Conservation (phyloP, 2,797 vertebrate species). For the Diplodus puntazzo region DNA sequence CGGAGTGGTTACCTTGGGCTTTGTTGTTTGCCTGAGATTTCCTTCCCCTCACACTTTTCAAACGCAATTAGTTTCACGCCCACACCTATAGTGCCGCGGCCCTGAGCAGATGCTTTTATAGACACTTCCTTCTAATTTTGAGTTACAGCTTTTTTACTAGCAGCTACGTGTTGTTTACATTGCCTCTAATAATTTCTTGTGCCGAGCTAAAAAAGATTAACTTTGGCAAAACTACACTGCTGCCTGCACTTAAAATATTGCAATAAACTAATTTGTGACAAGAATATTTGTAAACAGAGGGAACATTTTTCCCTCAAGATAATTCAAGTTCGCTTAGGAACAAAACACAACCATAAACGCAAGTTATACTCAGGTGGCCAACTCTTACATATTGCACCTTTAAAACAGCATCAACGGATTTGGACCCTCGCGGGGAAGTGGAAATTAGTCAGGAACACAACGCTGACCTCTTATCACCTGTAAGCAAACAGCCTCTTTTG, state of each 20-base stretch:
- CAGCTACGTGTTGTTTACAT: constrained; percentile 45
- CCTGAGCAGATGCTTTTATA: constrained; percentile 44
- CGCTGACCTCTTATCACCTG: neutral
- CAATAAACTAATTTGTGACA: neutral
- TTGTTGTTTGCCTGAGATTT: constrained; percentile 44
- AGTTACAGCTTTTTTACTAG: constrained; percentile 32
- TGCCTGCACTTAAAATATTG: neutral
- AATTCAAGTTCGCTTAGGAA: neutral
- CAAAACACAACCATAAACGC: neutral
- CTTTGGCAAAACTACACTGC: neutral
- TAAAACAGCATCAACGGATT: neutral
- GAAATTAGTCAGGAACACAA: neutral
- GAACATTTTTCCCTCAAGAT: neutral
- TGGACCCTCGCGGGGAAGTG: neutral
- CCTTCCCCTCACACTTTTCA: constrained; percentile 28
- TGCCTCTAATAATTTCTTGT: constrained; percentile 13
- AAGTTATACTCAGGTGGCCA: too few species aligned
- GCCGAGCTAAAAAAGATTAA: neutral
- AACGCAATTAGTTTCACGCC: constrained; percentile 63
- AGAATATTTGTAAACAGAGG: neutral
- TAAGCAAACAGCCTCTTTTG: too few species aligned
- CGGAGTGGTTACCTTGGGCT: constrained; percentile 51
- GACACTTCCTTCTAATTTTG: constrained; percentile 30
- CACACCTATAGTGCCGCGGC: constrained; percentile 37
- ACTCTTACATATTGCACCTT: neutral